Percentiles rank a stretch among this genome's conserved stretches.
Evolutionary conservation across 2,113 vertebrate species (phyloP).

Genomic region (Polyodon spathula): DNA sequence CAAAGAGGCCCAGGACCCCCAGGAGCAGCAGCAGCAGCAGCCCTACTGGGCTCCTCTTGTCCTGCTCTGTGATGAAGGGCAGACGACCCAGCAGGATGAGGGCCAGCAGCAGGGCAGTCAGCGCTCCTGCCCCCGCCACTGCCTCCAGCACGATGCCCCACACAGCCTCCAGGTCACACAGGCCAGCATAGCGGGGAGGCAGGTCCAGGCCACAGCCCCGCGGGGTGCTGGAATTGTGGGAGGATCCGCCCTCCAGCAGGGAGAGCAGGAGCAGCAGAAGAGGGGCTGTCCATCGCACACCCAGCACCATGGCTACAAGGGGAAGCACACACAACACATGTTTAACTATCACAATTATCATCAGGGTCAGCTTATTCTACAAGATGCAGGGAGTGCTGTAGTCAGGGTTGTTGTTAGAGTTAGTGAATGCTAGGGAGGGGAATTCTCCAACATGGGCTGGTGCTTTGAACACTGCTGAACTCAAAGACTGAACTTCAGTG

Average conservation of each 20-base stretch:
- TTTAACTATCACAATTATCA: too few species aligned
- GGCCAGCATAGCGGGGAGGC: slow-evolving; percentile 71
- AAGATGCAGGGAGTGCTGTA: too few species aligned
- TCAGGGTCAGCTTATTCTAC: too few species aligned
- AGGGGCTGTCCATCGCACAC: neutral
- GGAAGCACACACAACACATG: too few species aligned
- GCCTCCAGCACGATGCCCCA: slow-evolving; percentile 91
- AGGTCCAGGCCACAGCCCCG: slow-evolving; percentile 82
- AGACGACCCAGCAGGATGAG: slow-evolving; percentile 78
- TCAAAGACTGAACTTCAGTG: too few species aligned
- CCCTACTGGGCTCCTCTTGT: slow-evolving; percentile 78
- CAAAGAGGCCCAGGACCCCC: slow-evolving; percentile 79
- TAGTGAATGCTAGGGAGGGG: too few species aligned
- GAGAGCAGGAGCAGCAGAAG: slow-evolving; percentile 65
- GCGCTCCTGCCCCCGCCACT: slow-evolving; percentile 66
- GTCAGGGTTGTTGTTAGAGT: too few species aligned
- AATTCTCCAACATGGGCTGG: too few species aligned
- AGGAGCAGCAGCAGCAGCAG: slow-evolving; percentile 81
- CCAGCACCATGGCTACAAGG: too few species aligned
- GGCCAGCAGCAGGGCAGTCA: slow-evolving; percentile 72
- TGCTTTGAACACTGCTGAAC: too few species aligned
- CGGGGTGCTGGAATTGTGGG: slow-evolving; percentile 59
- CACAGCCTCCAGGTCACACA: slow-evolving; percentile 88
- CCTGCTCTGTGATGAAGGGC: slow-evolving; percentile 77
- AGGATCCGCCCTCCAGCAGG: slow-evolving; percentile 53